These are phyloP conservation scores for Mobula birostris DNA, from an alignment of 2,113 vertebrate species.

Conservation along the genomic window DNA sequence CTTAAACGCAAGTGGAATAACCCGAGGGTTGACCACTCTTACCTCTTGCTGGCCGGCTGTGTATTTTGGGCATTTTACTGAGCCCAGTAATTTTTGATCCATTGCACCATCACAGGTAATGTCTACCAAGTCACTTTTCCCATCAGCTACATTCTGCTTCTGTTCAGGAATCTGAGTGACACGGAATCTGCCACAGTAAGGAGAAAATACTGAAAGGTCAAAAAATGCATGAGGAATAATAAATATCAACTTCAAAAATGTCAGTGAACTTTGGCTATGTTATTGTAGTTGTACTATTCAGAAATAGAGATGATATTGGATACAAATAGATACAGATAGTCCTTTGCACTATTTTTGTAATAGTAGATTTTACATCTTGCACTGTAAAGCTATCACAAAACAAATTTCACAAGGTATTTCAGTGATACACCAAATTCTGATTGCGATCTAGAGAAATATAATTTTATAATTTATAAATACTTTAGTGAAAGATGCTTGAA, in stretches of 20 bases:
- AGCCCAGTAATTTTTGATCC: conserved; percentile 57
- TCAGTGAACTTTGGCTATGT: neutral
- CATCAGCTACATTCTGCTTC: conserved; percentile 51
- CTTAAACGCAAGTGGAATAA: neutral
- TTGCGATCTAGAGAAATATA: neutral
- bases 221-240: neutral
- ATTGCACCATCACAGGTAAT: conserved; percentile 41
- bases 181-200: conserved; percentile 66
- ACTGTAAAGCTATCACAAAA: no score
- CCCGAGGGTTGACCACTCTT: conserved; percentile 37
- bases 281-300: neutral
- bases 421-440: no score
- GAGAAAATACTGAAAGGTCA: neutral
- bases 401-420: no score
- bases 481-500: neutral
- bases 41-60: conserved; percentile 51
- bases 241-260: neutral
- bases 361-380: no score
- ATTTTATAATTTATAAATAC: neutral
- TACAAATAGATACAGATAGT: no score
- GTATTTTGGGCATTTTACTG: conserved; percentile 45
- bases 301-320: neutral
- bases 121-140: conserved; percentile 46
- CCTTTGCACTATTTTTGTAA: no score
- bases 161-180: conserved; percentile 86